Evolutionary conservation across 2,888 invertebrate species (phyloP).

Genomic region (Drosophila neotestacea): DNA sequence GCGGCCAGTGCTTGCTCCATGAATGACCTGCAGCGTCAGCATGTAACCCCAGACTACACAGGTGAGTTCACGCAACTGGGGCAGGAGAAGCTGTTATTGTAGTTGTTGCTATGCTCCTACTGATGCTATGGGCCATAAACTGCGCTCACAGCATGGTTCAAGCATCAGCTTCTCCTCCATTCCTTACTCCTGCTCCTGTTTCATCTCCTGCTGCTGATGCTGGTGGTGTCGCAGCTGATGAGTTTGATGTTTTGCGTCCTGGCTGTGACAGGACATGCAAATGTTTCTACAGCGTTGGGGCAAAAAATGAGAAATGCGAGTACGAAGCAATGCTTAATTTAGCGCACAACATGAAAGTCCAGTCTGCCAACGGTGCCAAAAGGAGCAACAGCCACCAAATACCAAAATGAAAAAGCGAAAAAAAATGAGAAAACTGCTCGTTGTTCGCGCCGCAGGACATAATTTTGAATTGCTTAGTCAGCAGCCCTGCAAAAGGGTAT

Average conservation of each 20-base stretch:
- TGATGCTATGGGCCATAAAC: conserved; percentile 50
- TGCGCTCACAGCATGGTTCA: conserved; percentile 49
- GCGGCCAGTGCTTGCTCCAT: conserved; percentile 85
- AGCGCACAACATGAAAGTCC: conserved; percentile 73
- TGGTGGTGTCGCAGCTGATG: conserved; percentile 71
- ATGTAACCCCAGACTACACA: conserved; percentile 87
- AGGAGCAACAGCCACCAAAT: conserved; percentile 11
- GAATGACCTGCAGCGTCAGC: conserved; percentile 85
- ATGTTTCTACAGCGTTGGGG: conserved; percentile 57
- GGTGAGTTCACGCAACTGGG: conserved; percentile 84
- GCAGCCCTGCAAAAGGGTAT: conserved; percentile 40
- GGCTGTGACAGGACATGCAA: conserved; percentile 80
- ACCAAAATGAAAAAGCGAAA: conserved; percentile 17
- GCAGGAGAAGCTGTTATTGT: conserved; percentile 16
- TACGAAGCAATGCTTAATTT: conserved; percentile 75
- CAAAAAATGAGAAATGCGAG: conserved; percentile 39
- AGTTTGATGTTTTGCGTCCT: conserved; percentile 79
- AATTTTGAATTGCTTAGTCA: conserved; percentile 69
- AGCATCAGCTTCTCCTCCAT: conserved; percentile 19
- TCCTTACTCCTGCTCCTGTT: conserved; percentile 1
- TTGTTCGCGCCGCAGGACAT: conserved; percentile 71
- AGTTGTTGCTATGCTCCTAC: conserved; percentile 26
- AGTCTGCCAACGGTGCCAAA: conserved; percentile 39
- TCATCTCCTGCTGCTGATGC: conserved; percentile 19
- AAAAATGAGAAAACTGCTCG: conserved; percentile 25